Conservation (phyloP, 2,113 vertebrate genomes). For the Barbus barbus region DNA sequence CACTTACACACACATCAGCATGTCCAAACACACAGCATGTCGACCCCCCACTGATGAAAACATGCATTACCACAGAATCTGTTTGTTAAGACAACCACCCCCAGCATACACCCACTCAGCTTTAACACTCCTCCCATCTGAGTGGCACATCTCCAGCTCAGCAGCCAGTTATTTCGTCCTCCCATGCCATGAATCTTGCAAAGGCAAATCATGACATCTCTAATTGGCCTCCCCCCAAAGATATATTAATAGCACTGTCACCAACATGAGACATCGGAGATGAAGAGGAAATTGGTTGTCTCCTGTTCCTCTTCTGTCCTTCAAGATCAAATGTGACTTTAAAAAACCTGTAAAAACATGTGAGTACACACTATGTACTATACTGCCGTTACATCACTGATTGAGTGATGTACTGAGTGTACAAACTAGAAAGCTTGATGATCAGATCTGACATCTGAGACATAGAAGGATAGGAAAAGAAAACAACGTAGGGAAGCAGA, state of each 20-base stretch:
- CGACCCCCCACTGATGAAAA: conserved; percentile 30
- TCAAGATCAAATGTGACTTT: conserved; percentile 41
- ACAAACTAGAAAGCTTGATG: conserved; percentile 49
- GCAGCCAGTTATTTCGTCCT: conserved; percentile 57
- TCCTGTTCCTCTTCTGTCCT: conserved; percentile 28
- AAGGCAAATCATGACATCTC: conserved; percentile 16
- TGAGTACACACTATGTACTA: no score
- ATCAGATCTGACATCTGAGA: conserved; percentile 46
- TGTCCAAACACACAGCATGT: conserved; percentile 8
- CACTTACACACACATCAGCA: conserved; percentile 5
- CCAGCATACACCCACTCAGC: conserved; percentile 10
- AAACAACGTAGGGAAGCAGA: conserved; percentile 58
- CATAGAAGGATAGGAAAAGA: conserved; percentile 47
- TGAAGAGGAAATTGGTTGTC: conserved; percentile 3
- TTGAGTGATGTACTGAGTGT: no score
- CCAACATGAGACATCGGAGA: conserved; percentile 13
- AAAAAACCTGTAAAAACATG: no score
- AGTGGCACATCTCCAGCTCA: conserved; percentile 23
- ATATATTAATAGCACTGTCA: conserved; percentile 50
- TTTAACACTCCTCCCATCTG: conserved; percentile 34
- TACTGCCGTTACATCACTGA: no score
- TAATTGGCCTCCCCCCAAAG: conserved; percentile 38
- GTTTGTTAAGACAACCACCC: conserved; percentile 26
- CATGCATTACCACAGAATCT: conserved; percentile 32
- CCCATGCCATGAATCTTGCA: conserved; percentile 1